These are phyloP conservation scores for Regulus satrapa DNA, from an alignment of 2,113 vertebrate species.

Conservation along the genomic window DNA sequence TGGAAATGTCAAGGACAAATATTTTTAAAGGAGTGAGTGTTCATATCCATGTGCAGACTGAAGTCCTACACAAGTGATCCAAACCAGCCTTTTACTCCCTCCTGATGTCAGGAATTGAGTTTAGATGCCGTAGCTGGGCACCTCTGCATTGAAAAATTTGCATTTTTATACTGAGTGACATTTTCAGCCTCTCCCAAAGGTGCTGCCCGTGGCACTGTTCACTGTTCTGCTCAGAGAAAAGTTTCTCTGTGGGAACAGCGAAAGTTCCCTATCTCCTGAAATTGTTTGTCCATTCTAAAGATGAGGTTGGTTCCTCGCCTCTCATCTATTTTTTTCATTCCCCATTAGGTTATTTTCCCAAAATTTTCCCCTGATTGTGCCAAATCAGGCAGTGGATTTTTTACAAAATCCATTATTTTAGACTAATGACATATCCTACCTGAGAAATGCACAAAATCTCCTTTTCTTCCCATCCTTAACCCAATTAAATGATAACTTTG, in stretches of 20 bases:
- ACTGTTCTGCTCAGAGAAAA: neutral
- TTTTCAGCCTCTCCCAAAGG: neutral
- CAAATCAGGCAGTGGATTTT: neutral
- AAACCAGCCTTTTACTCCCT: neutral
- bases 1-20: constrained; percentile 47
- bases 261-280: neutral
- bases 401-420: neutral
- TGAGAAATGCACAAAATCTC: neutral
- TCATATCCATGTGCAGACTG: neutral
- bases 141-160: neutral
- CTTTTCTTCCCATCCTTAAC: neutral
- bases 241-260: neutral
- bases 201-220: neutral
- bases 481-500: neutral
- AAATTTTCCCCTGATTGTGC: neutral
- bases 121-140: neutral
- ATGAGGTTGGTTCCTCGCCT: neutral
- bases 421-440: neutral
- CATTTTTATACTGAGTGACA: neutral
- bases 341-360: neutral
- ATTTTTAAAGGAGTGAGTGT: neutral
- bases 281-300: neutral
- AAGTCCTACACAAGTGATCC: neutral
- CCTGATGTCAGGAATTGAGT: neutral
- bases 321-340: neutral